Percentiles rank a stretch among this genome's conserved stretches.
Conservation (phyloP, 2,797 vertebrate genomes). For the Gallirallus australis region DNA sequence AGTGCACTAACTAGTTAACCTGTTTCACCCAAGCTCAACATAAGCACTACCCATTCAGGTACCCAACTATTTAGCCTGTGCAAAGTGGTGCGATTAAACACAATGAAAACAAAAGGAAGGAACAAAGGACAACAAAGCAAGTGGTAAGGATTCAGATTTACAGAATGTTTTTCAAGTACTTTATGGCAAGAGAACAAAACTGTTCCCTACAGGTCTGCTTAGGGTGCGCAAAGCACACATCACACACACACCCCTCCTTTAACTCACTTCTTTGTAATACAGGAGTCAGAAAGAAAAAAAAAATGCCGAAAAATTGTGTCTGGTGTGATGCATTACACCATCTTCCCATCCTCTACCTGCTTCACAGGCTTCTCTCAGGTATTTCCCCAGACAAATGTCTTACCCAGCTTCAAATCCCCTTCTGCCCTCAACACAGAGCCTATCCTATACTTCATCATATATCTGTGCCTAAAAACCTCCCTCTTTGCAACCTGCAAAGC, state of each 20-base stretch:
- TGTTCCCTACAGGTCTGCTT: neutral
- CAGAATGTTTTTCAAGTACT: neutral
- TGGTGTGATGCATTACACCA: neutral
- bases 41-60: neutral
- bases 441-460: neutral
- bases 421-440: neutral
- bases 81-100: neutral
- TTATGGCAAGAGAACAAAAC: neutral
- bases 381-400: neutral
- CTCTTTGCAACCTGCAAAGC: neutral
- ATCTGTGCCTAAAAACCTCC: neutral
- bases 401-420: neutral
- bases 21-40: neutral
- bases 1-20: accelerated
- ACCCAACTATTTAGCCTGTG: neutral
- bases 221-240: neutral
- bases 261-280: neutral
- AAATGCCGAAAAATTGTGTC: neutral
- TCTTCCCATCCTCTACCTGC: neutral
- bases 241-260: neutral
- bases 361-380: neutral
- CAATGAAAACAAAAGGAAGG: neutral
- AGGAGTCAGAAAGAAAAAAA: neutral
- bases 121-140: neutral
- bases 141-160: neutral